phyloP scores from a whole-genome alignment of 2,888 invertebrate genomes.

The Dilophus febrilis region DNA sequence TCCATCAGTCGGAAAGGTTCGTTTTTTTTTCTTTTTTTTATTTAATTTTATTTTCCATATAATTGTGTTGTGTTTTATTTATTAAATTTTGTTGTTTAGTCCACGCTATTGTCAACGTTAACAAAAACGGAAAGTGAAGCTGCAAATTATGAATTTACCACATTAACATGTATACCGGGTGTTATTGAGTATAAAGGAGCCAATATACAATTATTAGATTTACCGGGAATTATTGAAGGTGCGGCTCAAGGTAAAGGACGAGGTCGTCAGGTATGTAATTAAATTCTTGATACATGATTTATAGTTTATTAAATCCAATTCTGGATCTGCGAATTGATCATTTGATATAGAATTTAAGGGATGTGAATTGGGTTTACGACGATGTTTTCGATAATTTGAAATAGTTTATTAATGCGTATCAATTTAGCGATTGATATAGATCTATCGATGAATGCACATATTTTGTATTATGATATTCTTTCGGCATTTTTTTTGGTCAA shows the following conservation, averaged over 20 bases:
- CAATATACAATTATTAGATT: conserved; percentile 92
- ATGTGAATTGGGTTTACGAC: no score
- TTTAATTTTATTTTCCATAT: neutral
- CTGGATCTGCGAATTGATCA: no score
- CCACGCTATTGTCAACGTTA: conserved; percentile 84
- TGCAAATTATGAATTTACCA: conserved; percentile 97
- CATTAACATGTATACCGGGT: conserved; percentile 96
- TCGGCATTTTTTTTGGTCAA: no score
- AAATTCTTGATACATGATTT: no score
- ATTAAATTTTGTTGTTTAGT: no score
- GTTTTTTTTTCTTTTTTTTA: conserved; percentile 10
- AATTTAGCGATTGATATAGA: no score
- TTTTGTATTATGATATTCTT: no score
- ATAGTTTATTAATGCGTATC: no score
- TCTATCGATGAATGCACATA: no score
- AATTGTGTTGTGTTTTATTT: neutral
- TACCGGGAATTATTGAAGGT: conserved; percentile 99
- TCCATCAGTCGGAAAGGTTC: conserved; percentile 90
- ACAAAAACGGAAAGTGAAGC: conserved; percentile 95
- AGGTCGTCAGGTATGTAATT: conserved; percentile 47
- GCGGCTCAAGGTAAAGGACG: conserved; percentile 89
- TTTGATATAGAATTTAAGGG: no score
- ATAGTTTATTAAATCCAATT: no score
- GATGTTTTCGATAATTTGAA: no score
- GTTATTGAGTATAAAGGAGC: conserved; percentile 98